These are phyloP conservation scores for Heliconius hewitsoni DNA, from an alignment of 1,140 invertebrate genomes.

Conservation along the genomic window DNA sequence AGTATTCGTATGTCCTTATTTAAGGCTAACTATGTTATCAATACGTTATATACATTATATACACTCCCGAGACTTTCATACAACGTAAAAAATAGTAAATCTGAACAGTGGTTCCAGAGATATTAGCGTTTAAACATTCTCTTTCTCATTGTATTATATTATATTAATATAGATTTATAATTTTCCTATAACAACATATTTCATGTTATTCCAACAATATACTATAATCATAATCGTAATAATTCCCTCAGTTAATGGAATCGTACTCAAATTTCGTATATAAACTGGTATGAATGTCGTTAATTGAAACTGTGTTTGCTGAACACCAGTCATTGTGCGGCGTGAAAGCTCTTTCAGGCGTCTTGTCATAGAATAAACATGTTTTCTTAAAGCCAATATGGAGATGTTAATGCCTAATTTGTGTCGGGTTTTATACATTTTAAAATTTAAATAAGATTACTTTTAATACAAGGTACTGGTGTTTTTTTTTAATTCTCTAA, in stretches of 20 bases:
- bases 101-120: no score
- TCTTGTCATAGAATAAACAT: conserved; percentile 46
- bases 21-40: no score
- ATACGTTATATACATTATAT: no score
- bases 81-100: no score
- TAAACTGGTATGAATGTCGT: conserved; percentile 46
- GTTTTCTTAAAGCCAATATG: neutral
- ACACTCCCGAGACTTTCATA: no score
- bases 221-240: neutral
- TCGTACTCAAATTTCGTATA: conserved; percentile 20
- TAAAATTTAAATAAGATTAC: neutral
- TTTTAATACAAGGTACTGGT: no score
- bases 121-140: no score
- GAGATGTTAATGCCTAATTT: neutral
- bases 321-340: conserved; percentile 63
- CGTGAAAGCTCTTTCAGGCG: conserved; percentile 49
- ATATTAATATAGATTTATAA: no score
- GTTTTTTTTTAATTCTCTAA: no score
- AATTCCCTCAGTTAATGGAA: neutral
- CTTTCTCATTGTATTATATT: no score
- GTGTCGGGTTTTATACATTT: neutral
- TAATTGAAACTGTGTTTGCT: conserved; percentile 73
- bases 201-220: neutral
- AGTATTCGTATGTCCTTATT: no score
- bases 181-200: no score